Evolutionary conservation across 2,888 invertebrate species (phyloP).

Genomic region (Caenorhabditis uteleia): DNA sequence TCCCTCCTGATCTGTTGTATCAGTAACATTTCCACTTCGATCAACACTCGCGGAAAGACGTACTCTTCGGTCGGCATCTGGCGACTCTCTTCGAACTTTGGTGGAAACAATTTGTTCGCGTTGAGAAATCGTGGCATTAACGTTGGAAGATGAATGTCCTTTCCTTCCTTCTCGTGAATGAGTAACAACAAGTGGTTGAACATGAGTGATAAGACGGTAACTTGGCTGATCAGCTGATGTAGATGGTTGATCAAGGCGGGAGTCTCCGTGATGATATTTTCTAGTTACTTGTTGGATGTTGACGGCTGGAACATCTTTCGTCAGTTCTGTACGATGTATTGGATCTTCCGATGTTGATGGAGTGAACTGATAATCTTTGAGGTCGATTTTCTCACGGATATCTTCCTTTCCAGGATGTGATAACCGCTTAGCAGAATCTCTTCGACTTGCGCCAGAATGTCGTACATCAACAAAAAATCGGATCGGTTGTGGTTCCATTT

Average conservation of each 20-base stretch:
- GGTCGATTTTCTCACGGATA: slow-evolving; percentile 24
- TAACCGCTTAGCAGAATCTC: slow-evolving; percentile 21
- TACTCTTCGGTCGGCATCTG: slow-evolving; percentile 31
- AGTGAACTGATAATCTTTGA: slow-evolving; percentile 27
- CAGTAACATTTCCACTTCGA: slow-evolving; percentile 34
- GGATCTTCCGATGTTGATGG: not conserved
- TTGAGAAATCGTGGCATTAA: slow-evolving; percentile 29
- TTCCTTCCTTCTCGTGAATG: slow-evolving; percentile 8
- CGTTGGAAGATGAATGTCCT: slow-evolving; percentile 26
- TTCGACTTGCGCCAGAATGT: slow-evolving; percentile 43
- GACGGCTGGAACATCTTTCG: slow-evolving; percentile 20
- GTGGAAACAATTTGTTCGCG: slow-evolving; percentile 33
- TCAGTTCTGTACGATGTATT: slow-evolving; percentile 21
- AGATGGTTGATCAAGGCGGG: slow-evolving; percentile 9
- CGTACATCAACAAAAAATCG: slow-evolving; percentile 52
- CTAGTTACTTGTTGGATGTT: slow-evolving; percentile 32
- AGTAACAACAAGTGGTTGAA: slow-evolving; percentile 19
- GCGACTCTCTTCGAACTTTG: slow-evolving; percentile 31
- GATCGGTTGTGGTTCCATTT: slow-evolving; percentile 51
- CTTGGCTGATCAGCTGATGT: slow-evolving; percentile 5
- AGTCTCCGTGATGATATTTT: slow-evolving; percentile 27
- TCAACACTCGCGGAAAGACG: slow-evolving; percentile 34
- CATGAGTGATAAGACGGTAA: slow-evolving; percentile 27
- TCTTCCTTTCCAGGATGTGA: slow-evolving; percentile 48
- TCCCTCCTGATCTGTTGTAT: slow-evolving; percentile 19